Base-by-base conservation (phyloP, 2,113 vertebrate species). In the Vireo altiloquus region DNA sequence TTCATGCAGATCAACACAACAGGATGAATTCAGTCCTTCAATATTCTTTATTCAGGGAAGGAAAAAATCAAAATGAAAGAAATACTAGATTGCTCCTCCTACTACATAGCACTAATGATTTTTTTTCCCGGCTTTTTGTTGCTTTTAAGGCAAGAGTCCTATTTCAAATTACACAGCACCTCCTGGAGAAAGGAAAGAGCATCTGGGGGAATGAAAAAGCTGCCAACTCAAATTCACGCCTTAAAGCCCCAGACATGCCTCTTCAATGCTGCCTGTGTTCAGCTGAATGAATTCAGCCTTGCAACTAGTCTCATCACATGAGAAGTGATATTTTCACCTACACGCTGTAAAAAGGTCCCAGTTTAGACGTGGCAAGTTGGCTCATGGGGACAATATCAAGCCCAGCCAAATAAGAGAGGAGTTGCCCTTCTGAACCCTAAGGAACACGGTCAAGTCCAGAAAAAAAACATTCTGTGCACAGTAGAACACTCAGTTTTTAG, bases 1-100 rank as follows among this genome's bases (percentile, higher is more conserved):
- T 96, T 95, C 95, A 95, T 70, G 64, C 91, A 96, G 69, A 82
- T 80, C 94, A 94, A 88, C 93, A 80, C 60, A 87, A 87, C 70
- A 77, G 54, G 91, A 89, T 89, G 85, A 94, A 96, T 94, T 93
- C 54, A 74, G 63, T 81, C 77, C 80, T 94, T 91, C 87, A 93
- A 60, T 83, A 91, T 70, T 88, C 65, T 80, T 91, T 63, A 74
- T 66, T 72, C 66, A 83, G 28, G 24, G 59, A 86, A 87, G 53
- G 37, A 88, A 86, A 91, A 82, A 75, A 33, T 65, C 23, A 56
- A 64, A 80, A 76, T 63, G n/a, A 93, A 93, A 85, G 69, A 42
- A 72, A 61, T 71, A 77, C 56, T 75, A 89, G 37, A 61, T 65
- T 71, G 59, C 64, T 33, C 90, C 88, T 91, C 82, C 91, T 93